Evolutionary conservation across 35 echinoderm and acorn worm genomes (phyloP).

Genomic region (Strongylocentrotus purpuratus): DNA sequence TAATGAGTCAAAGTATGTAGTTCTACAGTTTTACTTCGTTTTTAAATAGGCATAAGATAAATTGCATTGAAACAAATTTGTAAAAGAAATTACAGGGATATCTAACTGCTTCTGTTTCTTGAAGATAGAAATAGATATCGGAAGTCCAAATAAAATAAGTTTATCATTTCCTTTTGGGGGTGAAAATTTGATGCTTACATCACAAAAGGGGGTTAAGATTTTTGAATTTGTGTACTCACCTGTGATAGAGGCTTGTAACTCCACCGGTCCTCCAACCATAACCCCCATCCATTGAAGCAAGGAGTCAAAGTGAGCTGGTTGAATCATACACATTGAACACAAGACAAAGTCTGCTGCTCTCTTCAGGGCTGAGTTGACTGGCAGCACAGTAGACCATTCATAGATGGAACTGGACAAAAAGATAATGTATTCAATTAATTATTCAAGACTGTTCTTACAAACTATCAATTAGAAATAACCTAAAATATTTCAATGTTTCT

Average conservation of each 20-base stretch:
- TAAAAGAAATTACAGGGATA: too few species aligned
- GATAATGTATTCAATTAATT: not conserved
- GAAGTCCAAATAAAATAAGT: too few species aligned
- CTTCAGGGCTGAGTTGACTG: slow-evolving; percentile 74
- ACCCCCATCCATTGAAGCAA: slow-evolving; percentile 97
- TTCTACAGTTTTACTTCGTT: too few species aligned
- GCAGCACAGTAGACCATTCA: slow-evolving; percentile 96
- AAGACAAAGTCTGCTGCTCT: slow-evolving; percentile 87
- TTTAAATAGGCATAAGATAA: too few species aligned
- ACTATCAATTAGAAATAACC: not conserved
- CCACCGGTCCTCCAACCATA: slow-evolving; percentile 48
- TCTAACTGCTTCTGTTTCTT: too few species aligned
- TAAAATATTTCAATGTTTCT: too few species aligned
- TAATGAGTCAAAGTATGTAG: too few species aligned
- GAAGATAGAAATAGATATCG: too few species aligned
- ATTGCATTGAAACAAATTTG: too few species aligned
- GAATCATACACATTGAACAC: slow-evolving; percentile 93
- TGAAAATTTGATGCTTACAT: too few species aligned
- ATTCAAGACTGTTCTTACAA: not conserved
- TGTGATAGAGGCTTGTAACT: slow-evolving; percentile 73
- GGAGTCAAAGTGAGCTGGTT: slow-evolving; percentile 83
- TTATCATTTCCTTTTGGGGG: too few species aligned
- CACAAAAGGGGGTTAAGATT: too few species aligned
- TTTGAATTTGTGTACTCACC: slow-evolving; percentile 54
- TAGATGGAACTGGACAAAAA: slow-evolving; percentile 82